Evolutionary conservation across 2,113 vertebrate genomes (phyloP), one percentile per base, ranked within the genome.

Genomic region (Nycticryphes semicollaris): DNA sequence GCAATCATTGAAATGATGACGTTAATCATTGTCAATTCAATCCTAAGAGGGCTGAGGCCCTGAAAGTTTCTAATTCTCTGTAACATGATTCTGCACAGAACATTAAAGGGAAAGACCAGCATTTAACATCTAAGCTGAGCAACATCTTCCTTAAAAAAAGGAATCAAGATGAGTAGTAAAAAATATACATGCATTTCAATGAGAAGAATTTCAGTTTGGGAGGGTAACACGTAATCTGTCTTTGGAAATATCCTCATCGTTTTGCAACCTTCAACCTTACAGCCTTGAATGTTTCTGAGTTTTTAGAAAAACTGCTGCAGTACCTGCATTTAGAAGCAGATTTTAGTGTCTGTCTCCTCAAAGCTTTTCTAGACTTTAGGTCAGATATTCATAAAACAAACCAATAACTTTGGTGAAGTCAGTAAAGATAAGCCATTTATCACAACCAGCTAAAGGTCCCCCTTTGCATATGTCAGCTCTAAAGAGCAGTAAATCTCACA

Each of bases 391-490:
- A 83, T 87, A 90, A 87, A 75, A 1, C 41, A 87, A 43, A 87
- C 57, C 50, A 59, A 53, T 84, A 78, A 54, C 45, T 80, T 73
- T 67, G 45, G 70, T 69, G 73, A 91, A 79, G 56, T 73, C 54
- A 80, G 20, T 6, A 4, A 31, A 83, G 50, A 76, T 66, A 85
- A 89, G 27, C 35, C 66, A 89, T 79, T 91, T 94, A 79, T 89
- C 74, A 73, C 17, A 72, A 74, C 45, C 23, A 89, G 13, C n/a
- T 80, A 76, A 89, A 87, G 62, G 82, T 87, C 10, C 12, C n/a
- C 56, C 66, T 95, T 88, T 77, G 50, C 87, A 77, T 82, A 96
- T 84, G 93, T 96, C 81, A 95, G 67, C 86, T 91, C 80, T 84
- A 31, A 88, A 80, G 62, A 92, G 56, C 48, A 69, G 87, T 91